These are phyloP conservation scores for Gephyroberyx darwinii DNA, from an alignment of 2,797 vertebrate genomes.

Conservation along the genomic window DNA sequence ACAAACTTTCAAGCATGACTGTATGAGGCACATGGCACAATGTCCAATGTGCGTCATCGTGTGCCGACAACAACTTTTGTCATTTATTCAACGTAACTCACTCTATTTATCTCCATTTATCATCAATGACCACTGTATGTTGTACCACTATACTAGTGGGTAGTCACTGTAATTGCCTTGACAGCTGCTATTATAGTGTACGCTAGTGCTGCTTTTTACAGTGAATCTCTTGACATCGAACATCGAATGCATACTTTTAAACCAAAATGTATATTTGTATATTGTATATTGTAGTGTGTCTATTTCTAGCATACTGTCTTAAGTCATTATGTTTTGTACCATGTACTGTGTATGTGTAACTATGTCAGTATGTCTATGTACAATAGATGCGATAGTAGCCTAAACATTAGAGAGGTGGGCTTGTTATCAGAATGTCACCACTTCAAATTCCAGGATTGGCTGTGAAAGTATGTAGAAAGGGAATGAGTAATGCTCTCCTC, in stretches of 20 bases:
- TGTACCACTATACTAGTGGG: neutral
- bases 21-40: no score
- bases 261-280: no score
- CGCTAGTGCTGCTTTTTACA: no score
- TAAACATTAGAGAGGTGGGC: neutral
- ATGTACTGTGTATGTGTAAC: neutral
- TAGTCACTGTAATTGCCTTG: neutral
- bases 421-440: neutral
- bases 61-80: no score
- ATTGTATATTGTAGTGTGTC: no score
- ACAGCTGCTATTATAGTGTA: no score
- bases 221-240: no score
- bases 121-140: neutral
- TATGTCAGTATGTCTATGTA: neutral
- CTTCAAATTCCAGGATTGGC: neutral
- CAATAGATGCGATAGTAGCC: neutral
- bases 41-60: no score
- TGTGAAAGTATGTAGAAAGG: neutral
- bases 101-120: constrained; percentile 9
- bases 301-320: constrained; percentile 5
- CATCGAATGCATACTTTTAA: no score
- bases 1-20: no score
- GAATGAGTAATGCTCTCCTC: neutral
- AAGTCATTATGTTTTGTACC: neutral
- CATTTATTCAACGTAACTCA: constrained; percentile 11